Percentiles rank a stretch among this genome's conserved stretches.
Evolutionary conservation across 2,888 invertebrate genomes (phyloP).

Genomic region (Agrilus biguttatus): DNA sequence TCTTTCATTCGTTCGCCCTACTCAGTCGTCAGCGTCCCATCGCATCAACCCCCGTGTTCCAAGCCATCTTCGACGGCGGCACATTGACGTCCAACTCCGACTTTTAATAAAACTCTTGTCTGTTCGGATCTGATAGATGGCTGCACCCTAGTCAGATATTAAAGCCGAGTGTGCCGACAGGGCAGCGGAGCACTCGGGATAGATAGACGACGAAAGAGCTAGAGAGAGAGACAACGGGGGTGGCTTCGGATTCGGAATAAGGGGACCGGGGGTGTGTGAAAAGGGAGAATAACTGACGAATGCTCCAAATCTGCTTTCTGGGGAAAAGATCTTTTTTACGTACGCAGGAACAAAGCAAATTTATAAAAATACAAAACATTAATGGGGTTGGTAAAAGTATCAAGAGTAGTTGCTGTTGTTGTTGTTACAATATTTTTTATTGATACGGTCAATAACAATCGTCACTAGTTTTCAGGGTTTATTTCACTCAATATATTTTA

Average conservation of each 20-base stretch:
- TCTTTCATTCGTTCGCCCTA: too few species aligned
- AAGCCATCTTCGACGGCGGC: constrained; percentile 14
- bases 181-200: constrained; percentile 4
- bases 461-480: too few species aligned
- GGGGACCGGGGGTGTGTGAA: constrained; percentile 8
- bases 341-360: too few species aligned
- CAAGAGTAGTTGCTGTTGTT: too few species aligned
- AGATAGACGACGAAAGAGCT: background rate
- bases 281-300: constrained; percentile 12
- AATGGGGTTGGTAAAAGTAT: too few species aligned
- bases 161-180: constrained; percentile 20
- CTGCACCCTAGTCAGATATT: constrained; percentile 38
- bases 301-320: constrained; percentile 23
- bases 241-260: constrained; percentile 8
- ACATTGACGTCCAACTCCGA: constrained; percentile 34
- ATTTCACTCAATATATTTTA: too few species aligned
- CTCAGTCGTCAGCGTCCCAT: background rate
- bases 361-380: too few species aligned
- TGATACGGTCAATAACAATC: too few species aligned
- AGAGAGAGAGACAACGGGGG: background rate
- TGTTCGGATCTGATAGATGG: constrained; percentile 41
- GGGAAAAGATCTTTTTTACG: too few species aligned
- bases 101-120: constrained; percentile 42
- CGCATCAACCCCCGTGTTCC: constrained; percentile 9
- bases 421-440: too few species aligned